Evolutionary conservation across 2,797 vertebrate genomes (phyloP).

Genomic region (Heterohyrax brucei): DNA sequence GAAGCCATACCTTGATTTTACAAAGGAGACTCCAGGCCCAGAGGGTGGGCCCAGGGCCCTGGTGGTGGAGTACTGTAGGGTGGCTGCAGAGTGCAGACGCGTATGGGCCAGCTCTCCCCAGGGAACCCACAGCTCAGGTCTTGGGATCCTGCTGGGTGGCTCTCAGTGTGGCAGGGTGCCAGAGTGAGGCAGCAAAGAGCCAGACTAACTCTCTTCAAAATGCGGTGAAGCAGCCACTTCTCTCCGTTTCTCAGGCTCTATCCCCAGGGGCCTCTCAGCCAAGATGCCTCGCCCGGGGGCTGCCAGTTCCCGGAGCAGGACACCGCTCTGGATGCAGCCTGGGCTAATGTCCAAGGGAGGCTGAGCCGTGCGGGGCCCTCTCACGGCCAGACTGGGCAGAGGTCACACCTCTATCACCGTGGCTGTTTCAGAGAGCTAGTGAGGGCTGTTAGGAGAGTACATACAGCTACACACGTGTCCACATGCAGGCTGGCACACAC

Average conservation of each 20-base stretch:
- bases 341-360: conserved; percentile 86
- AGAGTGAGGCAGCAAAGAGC: conserved; percentile 66
- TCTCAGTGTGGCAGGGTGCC: neutral
- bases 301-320: conserved; percentile 91
- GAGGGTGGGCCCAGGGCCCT: neutral
- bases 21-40: neutral
- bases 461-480: neutral
- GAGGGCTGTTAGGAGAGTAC: neutral
- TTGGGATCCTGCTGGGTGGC: neutral
- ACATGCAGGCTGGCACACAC: neutral
- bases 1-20: neutral
- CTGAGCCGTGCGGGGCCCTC: neutral
- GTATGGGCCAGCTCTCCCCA: neutral
- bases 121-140: neutral
- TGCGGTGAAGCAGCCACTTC: conserved; percentile 74
- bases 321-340: conserved; percentile 90
- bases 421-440: rapidly evolving
- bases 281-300: conserved; percentile 57
- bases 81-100: neutral
- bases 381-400: neutral
- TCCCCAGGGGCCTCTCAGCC: neutral
- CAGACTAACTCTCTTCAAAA: conserved; percentile 64
- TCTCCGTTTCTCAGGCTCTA: neutral
- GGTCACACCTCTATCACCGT: neutral
- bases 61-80: rapidly evolving